A percentile compares a stretch with the other conserved stretches of the same genome.
These are phyloP conservation scores for Hemibagrus wyckioides DNA, from an alignment of 2,113 vertebrate genomes.

Conservation along the genomic window DNA sequence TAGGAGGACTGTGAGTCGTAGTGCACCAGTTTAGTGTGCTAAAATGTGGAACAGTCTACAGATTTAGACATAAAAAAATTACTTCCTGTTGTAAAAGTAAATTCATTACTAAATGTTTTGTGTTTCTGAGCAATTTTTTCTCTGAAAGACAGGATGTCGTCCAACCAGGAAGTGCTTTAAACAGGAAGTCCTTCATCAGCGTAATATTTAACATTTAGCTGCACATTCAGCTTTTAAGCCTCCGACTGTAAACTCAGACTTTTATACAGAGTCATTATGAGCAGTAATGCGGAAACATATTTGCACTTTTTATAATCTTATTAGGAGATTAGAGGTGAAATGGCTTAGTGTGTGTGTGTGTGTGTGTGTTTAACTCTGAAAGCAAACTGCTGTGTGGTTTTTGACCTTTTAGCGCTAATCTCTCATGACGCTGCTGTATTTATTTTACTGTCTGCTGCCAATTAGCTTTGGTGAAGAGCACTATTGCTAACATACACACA, in stretches of 20 bases:
- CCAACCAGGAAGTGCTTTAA: neutral
- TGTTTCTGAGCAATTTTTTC: neutral
- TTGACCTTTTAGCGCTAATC: constrained; percentile 41
- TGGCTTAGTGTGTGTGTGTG: constrained; percentile 63
- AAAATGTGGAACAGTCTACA: neutral
- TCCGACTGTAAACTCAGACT: constrained; percentile 53
- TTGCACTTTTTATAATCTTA: constrained; percentile 74
- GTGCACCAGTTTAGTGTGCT: neutral
- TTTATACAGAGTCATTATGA: constrained; percentile 71
- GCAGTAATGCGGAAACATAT: constrained; percentile 71
- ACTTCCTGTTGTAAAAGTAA: neutral
- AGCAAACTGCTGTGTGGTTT: constrained; percentile 52
- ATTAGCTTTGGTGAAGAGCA: constrained; percentile 31
- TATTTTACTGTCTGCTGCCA: constrained; percentile 44
- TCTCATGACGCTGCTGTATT: constrained; percentile 44
- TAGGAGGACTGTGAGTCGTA: neutral
- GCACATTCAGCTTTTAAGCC: constrained; percentile 47
- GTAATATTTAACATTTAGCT: constrained; percentile 38
- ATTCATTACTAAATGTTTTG: neutral
- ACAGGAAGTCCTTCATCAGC: constrained; percentile 30
- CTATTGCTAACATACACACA: constrained; percentile 25
- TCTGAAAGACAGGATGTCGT: neutral
- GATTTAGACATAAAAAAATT: neutral
- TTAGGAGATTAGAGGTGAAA: constrained; percentile 73
- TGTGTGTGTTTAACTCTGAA: constrained; percentile 45